phyloP scores from a whole-genome alignment of 1,140 invertebrate genomes.

The Penaeus japonicus region DNA sequence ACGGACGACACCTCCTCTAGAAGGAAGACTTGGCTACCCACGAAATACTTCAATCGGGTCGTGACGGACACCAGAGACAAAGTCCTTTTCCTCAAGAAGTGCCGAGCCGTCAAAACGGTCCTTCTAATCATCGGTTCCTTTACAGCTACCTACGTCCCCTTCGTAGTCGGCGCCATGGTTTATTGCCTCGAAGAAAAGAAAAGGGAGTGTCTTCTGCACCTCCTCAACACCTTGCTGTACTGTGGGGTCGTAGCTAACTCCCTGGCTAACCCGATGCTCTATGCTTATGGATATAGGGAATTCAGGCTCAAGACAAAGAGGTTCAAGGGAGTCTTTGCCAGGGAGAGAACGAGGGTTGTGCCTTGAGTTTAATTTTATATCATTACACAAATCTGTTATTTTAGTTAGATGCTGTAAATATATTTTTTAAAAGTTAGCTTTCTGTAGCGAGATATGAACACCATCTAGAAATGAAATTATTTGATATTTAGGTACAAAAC shows the following conservation, averaged over 20 bases:
- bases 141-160: constrained; percentile 45
- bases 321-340: constrained; percentile 47
- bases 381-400: not conserved
- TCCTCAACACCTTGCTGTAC: constrained; percentile 44
- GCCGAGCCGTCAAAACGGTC: constrained; percentile 44
- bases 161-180: constrained; percentile 40
- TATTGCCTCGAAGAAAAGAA: constrained; percentile 34
- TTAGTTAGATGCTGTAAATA: no score
- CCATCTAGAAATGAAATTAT: no score
- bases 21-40: not conserved
- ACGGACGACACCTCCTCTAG: no score
- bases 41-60: constrained; percentile 37
- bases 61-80: constrained; percentile 43
- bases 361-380: not conserved
- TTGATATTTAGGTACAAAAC: no score
- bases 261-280: constrained; percentile 42
- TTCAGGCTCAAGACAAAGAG: constrained; percentile 32
- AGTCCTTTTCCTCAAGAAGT: constrained; percentile 47
- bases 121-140: constrained; percentile 41
- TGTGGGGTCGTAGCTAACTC: constrained; percentile 48
- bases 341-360: not conserved
- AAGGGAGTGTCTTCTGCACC: constrained; percentile 26
- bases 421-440: no score
- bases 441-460: no score
- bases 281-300: constrained; percentile 47